Evolutionary conservation across 2,113 vertebrate genomes (phyloP), one percentile per base, ranked within the genome.

Genomic region (Tapirus terrestris): DNA sequence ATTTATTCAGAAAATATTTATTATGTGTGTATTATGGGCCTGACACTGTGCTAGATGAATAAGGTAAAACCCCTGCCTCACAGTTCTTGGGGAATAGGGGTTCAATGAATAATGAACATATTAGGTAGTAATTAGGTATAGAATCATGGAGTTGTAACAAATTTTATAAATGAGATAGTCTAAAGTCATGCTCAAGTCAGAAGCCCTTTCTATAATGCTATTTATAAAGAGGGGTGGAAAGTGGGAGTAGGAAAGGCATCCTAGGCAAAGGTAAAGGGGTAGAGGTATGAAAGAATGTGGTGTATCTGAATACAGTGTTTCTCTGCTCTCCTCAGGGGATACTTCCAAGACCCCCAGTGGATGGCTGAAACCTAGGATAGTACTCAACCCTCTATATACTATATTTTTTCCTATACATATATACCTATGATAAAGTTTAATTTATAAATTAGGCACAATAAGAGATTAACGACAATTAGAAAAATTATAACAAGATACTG

Each of bases 71-170:
- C 4, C 45, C 33, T 85, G 39, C 31, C 65, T 79, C 60, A 70
- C 36, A 31, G 33, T 80, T 18, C 8, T 81, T 81, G 83, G 31
- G 51, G 5, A 89, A 27, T 70, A 61, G 51, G 23, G 11, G 39
- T 25, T 92, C 81, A 68, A n/a, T 39, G 43, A 86, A 60, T 89
- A 91, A 68, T 70, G 73, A 92, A 63, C 17, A 10, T 90, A 92
- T 81, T 84, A 48, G n/a, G 36, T 70, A 16, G 43, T 83, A 85
- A 56, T 91, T 83, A 73, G 61, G 17, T 56, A 58, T 88, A 94
- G n/a, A 91, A 80, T 90, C 14, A 61, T 3, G 21, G 48, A 89
- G 61, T 87, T 45, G 16, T 80, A 94, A 60, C 8, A 27, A 21
- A 60, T 75, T 91, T 81, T 81, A 67, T 86, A 53, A 92, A 45